Evolutionary conservation across 2,888 invertebrate genomes (phyloP), one percentile per base, ranked within the genome.

Genomic region (Synergus gifuensis): DNA sequence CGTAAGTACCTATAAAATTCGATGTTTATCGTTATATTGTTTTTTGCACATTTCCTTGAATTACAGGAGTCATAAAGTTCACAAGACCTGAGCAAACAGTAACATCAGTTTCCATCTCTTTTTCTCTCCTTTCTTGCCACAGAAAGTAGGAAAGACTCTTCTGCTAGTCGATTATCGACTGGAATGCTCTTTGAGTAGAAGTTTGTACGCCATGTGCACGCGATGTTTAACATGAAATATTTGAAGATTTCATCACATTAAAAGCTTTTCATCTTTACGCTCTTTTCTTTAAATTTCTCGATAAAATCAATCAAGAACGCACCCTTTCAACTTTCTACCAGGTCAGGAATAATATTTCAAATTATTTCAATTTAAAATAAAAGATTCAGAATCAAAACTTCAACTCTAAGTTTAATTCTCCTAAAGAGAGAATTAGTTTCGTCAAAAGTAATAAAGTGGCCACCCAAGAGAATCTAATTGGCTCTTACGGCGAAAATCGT

Each of bases 181-280:
- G 22, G 22, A 62, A 62, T 58, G 12, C 49, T 69, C 49, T 28
- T 49, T 16, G n/a, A 73, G 12, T 54, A 73, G 36, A 73, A 18
- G 54, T 73, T 73, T n/a, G 28, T 54, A 73, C 12, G 49, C 28
- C 49, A 54, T n/a, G 28, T 69, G 54, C 54, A 73, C 73, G 54
- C 73, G 73, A 73, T 73, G 49, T 73, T 73, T 40, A 11, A 40
- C 54, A 36, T 49, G 36, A n/a, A 46, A 73, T 73, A n/a, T 73
- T 73, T 73, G 36, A 73, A 73, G 54, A 73, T 73, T 73, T 73
- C 73, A 54, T 73, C 36, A 54, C 9, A 54, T 54, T 73, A 73
- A 54, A 54, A 73, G 73, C 73, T 28, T 73, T 28, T n/a, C 16
- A 49, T 69, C 46, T 46, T 49, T 49, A 49, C 16, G 28, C 46